Evolutionary conservation across 30 jellyfish, hydroid and myxozoan species (phyloP).

Genomic region (Catostylus mosaicus): DNA sequence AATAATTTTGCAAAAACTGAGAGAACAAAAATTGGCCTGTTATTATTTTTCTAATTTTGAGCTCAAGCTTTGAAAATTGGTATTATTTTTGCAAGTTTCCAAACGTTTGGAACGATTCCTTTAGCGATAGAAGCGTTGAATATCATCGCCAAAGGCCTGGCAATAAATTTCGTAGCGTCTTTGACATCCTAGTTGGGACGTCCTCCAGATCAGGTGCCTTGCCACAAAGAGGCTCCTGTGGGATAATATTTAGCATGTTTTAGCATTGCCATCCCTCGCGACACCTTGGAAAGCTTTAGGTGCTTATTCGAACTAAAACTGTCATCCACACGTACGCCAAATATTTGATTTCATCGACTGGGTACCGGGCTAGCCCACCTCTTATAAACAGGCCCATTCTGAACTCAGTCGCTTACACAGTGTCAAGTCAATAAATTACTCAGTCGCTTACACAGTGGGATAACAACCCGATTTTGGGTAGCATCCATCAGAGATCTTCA

Average conservation of each 20-base stretch:
- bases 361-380: too few relatives aligned
- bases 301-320: too few relatives aligned
- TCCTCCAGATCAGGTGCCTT: background rate
- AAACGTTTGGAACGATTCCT: too few relatives aligned
- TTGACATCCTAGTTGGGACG: background rate
- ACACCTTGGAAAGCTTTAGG: too few relatives aligned
- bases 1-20: background rate
- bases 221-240: too few relatives aligned
- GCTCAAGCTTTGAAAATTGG: constrained; percentile 13
- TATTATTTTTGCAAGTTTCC: background rate
- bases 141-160: background rate
- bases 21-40: background rate
- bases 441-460: constrained; percentile 45
- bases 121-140: background rate
- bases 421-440: constrained; percentile 31
- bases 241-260: too few relatives aligned
- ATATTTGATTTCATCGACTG: too few relatives aligned
- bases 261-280: too few relatives aligned
- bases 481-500: constrained; percentile 29
- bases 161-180: constrained; percentile 12
- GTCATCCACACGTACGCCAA: too few relatives aligned
- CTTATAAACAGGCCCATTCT: too few relatives aligned
- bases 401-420: constrained; percentile 46
- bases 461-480: constrained; percentile 4
- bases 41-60: background rate